Conservation (phyloP, 2,888 invertebrate species). For the Morinoia aosen region DNA sequence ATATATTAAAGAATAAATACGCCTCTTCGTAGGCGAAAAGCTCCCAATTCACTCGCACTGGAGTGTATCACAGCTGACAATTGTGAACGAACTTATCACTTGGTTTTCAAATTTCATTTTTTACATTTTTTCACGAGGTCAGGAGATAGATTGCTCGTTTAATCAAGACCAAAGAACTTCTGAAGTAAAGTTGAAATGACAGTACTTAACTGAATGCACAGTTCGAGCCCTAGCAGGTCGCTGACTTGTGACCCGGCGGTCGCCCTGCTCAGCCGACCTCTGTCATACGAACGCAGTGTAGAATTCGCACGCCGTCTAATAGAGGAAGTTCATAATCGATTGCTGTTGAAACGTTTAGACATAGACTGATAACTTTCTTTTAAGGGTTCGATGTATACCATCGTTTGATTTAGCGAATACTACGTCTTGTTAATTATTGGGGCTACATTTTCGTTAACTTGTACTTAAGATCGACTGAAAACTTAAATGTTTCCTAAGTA, state of each 20-base stretch:
- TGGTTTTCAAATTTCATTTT: not conserved
- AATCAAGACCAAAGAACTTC: not conserved
- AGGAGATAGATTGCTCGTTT: not conserved
- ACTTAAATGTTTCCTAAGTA: not conserved
- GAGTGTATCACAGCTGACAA: not conserved
- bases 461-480: not conserved
- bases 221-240: not conserved
- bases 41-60: not conserved
- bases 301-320: not conserved
- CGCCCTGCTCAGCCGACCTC: not conserved
- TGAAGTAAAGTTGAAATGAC: not conserved
- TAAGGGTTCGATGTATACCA: not conserved
- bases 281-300: not conserved
- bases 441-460: not conserved
- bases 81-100: not conserved
- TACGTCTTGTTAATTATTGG: not conserved
- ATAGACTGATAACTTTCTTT: not conserved
- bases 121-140: not conserved
- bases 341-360: not conserved
- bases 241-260: not conserved
- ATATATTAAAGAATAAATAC: too few species aligned
- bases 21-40: not conserved
- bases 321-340: too few species aligned
- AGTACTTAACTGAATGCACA: not conserved
- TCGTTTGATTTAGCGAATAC: not conserved